A percentile compares a stretch with the other conserved stretches of the same genome.
Evolutionary conservation across 2,797 vertebrate genomes (phyloP).

Genomic region (Oryzias sinensis): DNA sequence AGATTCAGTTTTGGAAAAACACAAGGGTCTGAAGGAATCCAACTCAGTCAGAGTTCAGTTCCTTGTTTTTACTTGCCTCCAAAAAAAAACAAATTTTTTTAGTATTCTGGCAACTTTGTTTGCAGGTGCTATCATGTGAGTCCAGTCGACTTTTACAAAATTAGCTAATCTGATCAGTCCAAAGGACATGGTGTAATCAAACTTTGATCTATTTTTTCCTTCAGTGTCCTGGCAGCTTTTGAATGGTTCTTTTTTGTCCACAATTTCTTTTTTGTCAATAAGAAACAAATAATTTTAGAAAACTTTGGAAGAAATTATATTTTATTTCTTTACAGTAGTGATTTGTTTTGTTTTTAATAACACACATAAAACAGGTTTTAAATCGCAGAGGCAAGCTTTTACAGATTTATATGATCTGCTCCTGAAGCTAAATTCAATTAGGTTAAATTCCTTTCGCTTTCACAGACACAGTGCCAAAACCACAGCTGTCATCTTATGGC

Average conservation of each 20-base stretch:
- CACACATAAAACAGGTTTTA: neutral
- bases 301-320: too few species aligned
- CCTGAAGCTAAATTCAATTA: neutral
- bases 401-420: constrained; percentile 5
- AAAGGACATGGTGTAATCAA: neutral
- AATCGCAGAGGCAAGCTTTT: neutral
- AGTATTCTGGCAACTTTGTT: constrained; percentile 7
- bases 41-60: neutral
- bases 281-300: too few species aligned
- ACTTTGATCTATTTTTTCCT: neutral
- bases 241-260: neutral
- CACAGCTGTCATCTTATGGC: neutral
- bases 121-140: constrained; percentile 34
- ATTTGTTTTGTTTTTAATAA: neutral
- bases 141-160: constrained; percentile 32
- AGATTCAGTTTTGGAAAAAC: too few species aligned
- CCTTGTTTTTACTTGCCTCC: constrained; percentile 1
- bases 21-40: neutral
- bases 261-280: neutral
- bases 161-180: constrained; percentile 39
- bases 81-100: constrained; percentile 5
- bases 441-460: neutral
- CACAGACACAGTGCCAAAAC: neutral
- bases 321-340: too few species aligned
- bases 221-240: neutral